These are phyloP conservation scores for Misgurnus anguillicaudatus DNA, from an alignment of 2,113 vertebrate genomes.

Conservation along the genomic window DNA sequence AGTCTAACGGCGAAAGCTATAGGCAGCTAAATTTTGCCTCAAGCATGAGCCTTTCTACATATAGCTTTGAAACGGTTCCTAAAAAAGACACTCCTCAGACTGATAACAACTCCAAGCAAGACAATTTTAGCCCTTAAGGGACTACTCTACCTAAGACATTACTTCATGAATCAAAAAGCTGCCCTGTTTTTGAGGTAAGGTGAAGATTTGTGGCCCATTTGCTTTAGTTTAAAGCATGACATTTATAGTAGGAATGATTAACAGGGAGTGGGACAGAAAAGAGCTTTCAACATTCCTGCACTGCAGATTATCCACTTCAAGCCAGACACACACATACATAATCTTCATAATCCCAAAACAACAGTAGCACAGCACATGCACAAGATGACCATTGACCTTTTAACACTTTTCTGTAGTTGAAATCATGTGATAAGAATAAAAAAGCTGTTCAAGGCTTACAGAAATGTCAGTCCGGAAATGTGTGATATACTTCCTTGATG, in stretches of 20 bases:
- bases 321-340: conserved; percentile 8
- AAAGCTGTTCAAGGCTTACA: neutral
- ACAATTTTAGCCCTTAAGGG: too few relatives aligned
- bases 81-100: too few relatives aligned
- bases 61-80: too few relatives aligned
- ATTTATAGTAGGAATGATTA: conserved; percentile 57
- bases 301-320: conserved; percentile 51
- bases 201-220: conserved; percentile 47
- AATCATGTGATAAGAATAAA: neutral
- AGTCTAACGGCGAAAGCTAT: too few relatives aligned
- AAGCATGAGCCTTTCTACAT: too few relatives aligned
- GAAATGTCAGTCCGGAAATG: neutral
- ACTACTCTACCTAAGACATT: neutral
- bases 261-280: conserved; percentile 24
- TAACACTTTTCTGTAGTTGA: neutral
- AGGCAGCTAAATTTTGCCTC: too few relatives aligned
- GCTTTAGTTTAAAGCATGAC: conserved; percentile 51
- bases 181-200: conserved; percentile 5
- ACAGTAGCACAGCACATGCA: neutral
- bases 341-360: conserved; percentile 14
- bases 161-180: conserved; percentile 3
- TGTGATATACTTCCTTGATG: neutral
- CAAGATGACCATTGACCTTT: neutral
- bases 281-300: conserved; percentile 44
- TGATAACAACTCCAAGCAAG: too few relatives aligned